Percentiles rank a stretch among this genome's conserved stretches.
Evolutionary conservation across 2,113 vertebrate genomes (phyloP).

Genomic region (Hydrolagus affinis): DNA sequence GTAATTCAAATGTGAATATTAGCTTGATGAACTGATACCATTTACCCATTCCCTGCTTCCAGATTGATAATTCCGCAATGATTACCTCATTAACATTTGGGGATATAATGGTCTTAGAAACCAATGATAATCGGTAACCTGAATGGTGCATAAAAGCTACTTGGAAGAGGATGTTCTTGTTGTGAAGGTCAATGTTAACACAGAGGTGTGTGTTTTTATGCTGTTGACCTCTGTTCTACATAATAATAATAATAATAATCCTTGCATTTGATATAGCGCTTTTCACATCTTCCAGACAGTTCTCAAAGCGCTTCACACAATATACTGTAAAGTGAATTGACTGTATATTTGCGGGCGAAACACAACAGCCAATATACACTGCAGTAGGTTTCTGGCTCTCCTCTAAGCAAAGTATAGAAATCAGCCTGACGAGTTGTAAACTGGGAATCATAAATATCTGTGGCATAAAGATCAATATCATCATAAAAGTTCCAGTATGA

Average conservation of each 20-base stretch:
- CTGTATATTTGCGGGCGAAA: too few species aligned
- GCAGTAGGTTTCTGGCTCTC: not conserved
- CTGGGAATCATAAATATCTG: not conserved
- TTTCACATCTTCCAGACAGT: too few species aligned
- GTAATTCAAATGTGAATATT: not conserved
- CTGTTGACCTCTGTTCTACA: not conserved
- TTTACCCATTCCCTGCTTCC: not conserved
- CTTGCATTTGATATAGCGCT: too few species aligned
- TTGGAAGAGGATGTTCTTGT: not conserved
- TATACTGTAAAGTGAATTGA: too few species aligned
- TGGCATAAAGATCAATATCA: not conserved
- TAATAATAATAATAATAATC: too few species aligned
- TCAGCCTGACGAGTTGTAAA: not conserved
- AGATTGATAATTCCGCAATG: not conserved
- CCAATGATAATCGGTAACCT: too few species aligned
- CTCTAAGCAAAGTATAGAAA: not conserved
- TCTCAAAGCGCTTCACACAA: too few species aligned
- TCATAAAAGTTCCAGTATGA: not conserved
- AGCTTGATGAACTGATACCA: not conserved
- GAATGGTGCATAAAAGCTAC: not conserved
- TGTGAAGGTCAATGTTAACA: not conserved
- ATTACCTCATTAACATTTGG: not conserved
- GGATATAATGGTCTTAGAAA: too few species aligned
- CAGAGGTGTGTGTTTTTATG: not conserved
- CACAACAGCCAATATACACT: too few species aligned